Evolutionary conservation across 2,888 invertebrate genomes (phyloP).

Genomic region (Xylocampa areola): DNA sequence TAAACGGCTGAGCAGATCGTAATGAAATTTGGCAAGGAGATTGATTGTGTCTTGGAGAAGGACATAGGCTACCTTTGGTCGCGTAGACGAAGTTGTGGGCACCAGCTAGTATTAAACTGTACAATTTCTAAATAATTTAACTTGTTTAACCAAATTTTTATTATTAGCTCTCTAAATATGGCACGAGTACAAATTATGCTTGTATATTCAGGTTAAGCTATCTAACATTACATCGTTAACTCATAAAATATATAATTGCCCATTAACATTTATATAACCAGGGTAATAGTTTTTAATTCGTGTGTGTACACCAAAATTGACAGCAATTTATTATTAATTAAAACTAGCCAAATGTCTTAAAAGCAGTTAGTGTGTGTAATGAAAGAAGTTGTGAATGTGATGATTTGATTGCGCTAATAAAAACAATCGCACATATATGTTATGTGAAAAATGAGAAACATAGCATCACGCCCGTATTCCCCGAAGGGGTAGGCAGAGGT

Average conservation of each 20-base stretch:
- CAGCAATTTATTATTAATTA: constrained; percentile 33
- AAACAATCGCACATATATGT: constrained; percentile 27
- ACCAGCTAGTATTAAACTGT: no score
- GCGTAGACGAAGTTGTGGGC: no score
- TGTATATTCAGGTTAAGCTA: neutral
- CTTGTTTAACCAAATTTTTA: no score
- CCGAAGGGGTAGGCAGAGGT: no score
- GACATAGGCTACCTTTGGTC: no score
- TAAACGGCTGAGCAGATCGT: no score
- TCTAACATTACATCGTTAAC: constrained; percentile 5
- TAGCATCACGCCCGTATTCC: no score
- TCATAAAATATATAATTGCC: constrained; percentile 7
- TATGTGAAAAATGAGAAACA: constrained; percentile 26
- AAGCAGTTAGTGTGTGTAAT: constrained; percentile 4
- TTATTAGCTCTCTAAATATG: no score
- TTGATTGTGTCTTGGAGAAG: no score
- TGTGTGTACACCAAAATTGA: constrained; percentile 16
- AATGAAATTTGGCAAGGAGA: no score
- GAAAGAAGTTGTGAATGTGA: constrained; percentile 10
- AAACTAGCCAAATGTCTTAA: constrained; percentile 43
- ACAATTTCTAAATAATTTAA: no score
- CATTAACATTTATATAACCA: constrained; percentile 31
- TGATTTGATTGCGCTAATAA: constrained; percentile 43
- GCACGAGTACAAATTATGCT: no score
- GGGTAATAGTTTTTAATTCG: constrained; percentile 16